phyloP scores from a whole-genome alignment of 2,888 invertebrate species.

The Stratiomys singularior region DNA sequence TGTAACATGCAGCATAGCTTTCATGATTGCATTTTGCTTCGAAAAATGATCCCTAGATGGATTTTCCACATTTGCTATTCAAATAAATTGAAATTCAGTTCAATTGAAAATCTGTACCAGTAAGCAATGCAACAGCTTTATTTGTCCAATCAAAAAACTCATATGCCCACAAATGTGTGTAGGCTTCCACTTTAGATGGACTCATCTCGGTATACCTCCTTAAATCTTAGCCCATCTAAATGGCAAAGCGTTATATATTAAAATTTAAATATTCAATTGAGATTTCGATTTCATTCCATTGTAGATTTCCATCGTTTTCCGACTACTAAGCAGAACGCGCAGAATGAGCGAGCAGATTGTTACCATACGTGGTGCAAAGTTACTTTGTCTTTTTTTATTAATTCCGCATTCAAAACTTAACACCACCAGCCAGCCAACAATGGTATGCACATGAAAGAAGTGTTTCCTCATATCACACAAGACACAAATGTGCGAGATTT shows the following conservation, averaged over 20 bases:
- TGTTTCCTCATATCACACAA: not conserved
- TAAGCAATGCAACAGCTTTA: no score
- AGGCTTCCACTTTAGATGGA: no score
- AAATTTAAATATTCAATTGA: constrained; percentile 46
- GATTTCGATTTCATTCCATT: constrained; percentile 42
- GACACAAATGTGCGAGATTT: not conserved
- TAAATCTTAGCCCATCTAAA: not conserved
- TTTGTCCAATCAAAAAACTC: no score
- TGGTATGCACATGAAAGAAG: no score
- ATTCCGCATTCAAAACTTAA: not conserved
- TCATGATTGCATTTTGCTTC: no score
- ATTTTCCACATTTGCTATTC: no score
- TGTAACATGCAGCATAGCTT: no score
- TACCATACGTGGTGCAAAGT: constrained; percentile 3
- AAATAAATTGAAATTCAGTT: no score
- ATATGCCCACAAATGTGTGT: no score
- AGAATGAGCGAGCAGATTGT: not conserved
- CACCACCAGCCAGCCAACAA: not conserved
- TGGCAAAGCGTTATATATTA: not conserved
- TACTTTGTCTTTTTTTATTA: constrained; percentile 11
- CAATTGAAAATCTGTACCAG: no score
- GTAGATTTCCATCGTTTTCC: constrained; percentile 28
- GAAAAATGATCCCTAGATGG: no score
- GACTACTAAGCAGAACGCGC: not conserved
- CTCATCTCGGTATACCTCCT: constrained; percentile 17